These are phyloP conservation scores for Notarius quadriscutis DNA, from an alignment of 2,113 vertebrate species.

Conservation along the genomic window DNA sequence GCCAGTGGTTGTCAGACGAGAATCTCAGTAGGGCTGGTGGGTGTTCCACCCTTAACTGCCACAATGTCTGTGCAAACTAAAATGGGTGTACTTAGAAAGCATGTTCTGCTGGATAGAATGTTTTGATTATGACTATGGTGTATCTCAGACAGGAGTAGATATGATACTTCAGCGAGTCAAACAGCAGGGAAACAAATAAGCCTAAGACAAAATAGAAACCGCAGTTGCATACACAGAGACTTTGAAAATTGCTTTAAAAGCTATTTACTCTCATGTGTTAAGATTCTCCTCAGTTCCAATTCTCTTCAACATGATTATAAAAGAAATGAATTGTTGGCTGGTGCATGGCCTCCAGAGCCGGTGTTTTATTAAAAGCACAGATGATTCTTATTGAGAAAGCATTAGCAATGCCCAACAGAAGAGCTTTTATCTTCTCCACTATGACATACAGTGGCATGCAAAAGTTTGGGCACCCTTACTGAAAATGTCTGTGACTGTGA, in stretches of 20 bases:
- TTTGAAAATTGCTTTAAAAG: conserved; percentile 61
- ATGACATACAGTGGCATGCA: not conserved
- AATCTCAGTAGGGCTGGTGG: conserved; percentile 20
- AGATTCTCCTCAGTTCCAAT: conserved; percentile 47
- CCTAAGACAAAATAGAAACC: not conserved
- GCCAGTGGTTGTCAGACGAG: conserved; percentile 11
- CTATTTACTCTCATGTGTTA: conserved; percentile 62
- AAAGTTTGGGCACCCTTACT: no score
- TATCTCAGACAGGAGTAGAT: not conserved
- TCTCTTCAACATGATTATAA: conserved; percentile 58
- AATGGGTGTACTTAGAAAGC: conserved; percentile 11
- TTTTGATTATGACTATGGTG: conserved; percentile 19
- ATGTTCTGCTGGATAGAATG: conserved; percentile 14
- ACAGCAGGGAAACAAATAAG: not conserved
- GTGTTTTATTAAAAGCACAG: conserved; percentile 64
- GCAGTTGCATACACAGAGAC: not conserved
- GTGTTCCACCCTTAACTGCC: conserved; percentile 27
- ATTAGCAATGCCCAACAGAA: conserved; percentile 61
- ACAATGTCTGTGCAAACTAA: conserved; percentile 7
- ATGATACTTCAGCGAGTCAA: not conserved
- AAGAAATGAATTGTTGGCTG: conserved; percentile 59
- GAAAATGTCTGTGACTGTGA: no score
- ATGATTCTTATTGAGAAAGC: conserved; percentile 67
- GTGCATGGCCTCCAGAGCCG: conserved; percentile 55
- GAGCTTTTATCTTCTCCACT: conserved; percentile 64